These are phyloP conservation scores for Polydrusus pterygomalis DNA, from an alignment of 2,888 invertebrate genomes.

Conservation along the genomic window DNA sequence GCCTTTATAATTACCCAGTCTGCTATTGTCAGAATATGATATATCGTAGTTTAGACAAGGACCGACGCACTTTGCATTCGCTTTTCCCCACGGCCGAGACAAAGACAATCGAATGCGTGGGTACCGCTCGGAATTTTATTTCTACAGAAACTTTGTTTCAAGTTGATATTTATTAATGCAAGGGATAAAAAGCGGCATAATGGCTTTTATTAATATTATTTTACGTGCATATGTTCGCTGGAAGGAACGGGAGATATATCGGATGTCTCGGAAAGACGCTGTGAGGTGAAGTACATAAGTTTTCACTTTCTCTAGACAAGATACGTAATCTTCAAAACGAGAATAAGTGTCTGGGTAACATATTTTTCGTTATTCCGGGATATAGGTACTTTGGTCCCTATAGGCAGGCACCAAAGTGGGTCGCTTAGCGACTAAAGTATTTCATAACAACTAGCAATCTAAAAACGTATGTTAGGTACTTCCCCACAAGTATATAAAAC, in stretches of 20 bases:
- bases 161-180: slow-evolving; percentile 66
- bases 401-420: too few species aligned
- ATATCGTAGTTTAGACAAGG: slow-evolving; percentile 62
- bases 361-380: too few species aligned
- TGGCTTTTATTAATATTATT: slow-evolving; percentile 59
- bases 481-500: too few species aligned
- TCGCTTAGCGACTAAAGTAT: too few species aligned
- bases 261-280: slow-evolving; percentile 7
- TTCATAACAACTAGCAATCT: too few species aligned
- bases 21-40: slow-evolving; percentile 68
- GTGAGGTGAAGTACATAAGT: slow-evolving; percentile 3
- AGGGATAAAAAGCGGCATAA: slow-evolving; percentile 57
- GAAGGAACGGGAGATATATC: slow-evolving; percentile 1
- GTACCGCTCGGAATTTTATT: slow-evolving; percentile 66
- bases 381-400: too few species aligned
- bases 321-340: too few species aligned
- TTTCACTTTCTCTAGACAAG: slow-evolving; percentile 1
- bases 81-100: background rate
- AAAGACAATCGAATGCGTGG: slow-evolving; percentile 59
- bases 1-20: slow-evolving; percentile 69
- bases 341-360: too few species aligned
- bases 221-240: slow-evolving; percentile 30
- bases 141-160: slow-evolving; percentile 67
- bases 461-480: too few species aligned
- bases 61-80: slow-evolving; percentile 36